Base-by-base conservation (phyloP, 1,140 invertebrate species). In the Halyomorpha halys region DNA sequence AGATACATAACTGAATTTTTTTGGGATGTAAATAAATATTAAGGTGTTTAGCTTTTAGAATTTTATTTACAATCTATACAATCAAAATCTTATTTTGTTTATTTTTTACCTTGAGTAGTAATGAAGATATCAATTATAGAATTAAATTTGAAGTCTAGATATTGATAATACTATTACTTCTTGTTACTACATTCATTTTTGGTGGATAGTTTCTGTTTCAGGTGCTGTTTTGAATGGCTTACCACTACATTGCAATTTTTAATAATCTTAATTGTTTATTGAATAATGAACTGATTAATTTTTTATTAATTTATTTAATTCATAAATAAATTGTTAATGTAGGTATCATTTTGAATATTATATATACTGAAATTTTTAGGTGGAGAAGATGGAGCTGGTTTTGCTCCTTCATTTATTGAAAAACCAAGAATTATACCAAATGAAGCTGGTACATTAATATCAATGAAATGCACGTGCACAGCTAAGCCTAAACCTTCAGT, bases 371-470 rank as follows among this genome's bases (percentile, higher is more conserved):
- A 65, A 75, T 72, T 78, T 81, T 74, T 82, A 90, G 90, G 88
- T 83, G 89, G 88, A 75, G 90, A 91, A 75, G 89, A 90, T 76
- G 84, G 85, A 68, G 87, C 87, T 71, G 90, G 91, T 70, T 90
- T 91, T 76, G 89, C 93, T 67, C 96, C 96, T 59, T 91, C 90
- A 53, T 96, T 98, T 76, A 83, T 94, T 71, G 95, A 96, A 74
- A 97, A 97, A 80, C 95, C 96, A 49, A 85, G 88, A 77, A 98
- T 98, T 74, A 94, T 97, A 79, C 92, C 96, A 70, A 97, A 98
- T 77, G 94, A 97, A 76, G 90, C 86, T 73, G 91, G 91, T 63
- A 94, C 91, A 67, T 80, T 96, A 60, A 97, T 97, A 71, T 90
- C 91, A 49, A 94, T 97, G 92, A 90, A 91, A 76, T 95, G 91